Percentiles rank a stretch among this genome's conserved stretches.
These are phyloP conservation scores for Clarias macrocephalus DNA, from an alignment of 2,113 vertebrate genomes.

Conservation along the genomic window DNA sequence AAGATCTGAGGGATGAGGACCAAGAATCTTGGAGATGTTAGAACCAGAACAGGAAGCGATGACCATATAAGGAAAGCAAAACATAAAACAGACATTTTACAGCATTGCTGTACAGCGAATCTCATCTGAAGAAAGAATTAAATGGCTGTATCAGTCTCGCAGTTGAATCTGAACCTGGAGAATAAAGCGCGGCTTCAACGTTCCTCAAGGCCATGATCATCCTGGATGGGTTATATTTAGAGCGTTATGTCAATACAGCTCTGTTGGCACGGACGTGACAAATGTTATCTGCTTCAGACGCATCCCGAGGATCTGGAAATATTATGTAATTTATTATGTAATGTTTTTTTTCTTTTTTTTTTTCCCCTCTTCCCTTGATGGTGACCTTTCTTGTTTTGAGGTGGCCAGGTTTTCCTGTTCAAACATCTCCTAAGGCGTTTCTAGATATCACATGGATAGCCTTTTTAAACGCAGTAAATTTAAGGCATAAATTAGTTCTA, in stretches of 20 bases:
- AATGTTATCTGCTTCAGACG: background rate
- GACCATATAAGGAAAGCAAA: background rate
- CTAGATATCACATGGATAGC: background rate
- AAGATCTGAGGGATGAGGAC: background rate
- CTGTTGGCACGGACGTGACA: background rate
- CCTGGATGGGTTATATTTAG: slow-evolving; percentile 16
- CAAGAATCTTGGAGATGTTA: too few species aligned
- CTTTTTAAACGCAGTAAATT: background rate
- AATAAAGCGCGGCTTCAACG: background rate
- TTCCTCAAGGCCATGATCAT: background rate
- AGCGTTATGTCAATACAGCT: slow-evolving; percentile 10
- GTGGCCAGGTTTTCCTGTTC: background rate
- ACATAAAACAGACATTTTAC: background rate
- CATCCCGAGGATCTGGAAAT: background rate
- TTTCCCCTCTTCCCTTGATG: too few species aligned
- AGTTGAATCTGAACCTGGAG: background rate
- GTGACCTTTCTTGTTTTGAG: background rate
- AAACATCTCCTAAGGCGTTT: background rate
- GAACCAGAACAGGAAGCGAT: background rate
- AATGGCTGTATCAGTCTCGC: background rate
- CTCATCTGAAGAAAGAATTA: background rate
- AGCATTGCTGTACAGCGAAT: too few species aligned
- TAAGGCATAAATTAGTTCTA: background rate
- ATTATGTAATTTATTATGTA: too few species aligned
- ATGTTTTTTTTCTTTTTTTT: background rate